Base-by-base conservation (phyloP, 2,888 invertebrate species). In the Eupithecia dodoneata region DNA sequence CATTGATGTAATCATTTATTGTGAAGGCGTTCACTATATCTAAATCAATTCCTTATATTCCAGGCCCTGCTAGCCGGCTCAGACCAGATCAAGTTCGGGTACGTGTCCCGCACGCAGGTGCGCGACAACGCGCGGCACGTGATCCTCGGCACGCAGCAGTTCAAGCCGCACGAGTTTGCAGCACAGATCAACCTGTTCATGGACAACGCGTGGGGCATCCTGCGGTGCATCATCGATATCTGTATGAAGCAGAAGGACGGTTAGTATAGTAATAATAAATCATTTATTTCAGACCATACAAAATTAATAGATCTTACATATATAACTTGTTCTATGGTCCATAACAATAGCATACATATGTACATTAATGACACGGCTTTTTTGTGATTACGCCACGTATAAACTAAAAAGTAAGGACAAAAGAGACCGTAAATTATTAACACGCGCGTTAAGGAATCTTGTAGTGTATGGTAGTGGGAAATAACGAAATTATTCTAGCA, bases 201-300 rank as follows among this genome's bases (percentile, higher is more conserved):
- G 99, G 99, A 99, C 92, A 99, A 99, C 93, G 99, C 99, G 3
- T 99, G 99, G 99, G 99, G 99, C 81, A 98, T 99, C 78, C 95
- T 99, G 79, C 97, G 99, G 18, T 99, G 99, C 92, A 98, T 99
- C 87, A 97, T 99, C 84, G 99, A 99, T 87, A 97, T 99, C 81
- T 98, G 99, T 87, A 98, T 99, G 98, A 99, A 99, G 92, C 98
- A 99, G 91, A 98, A 98, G 88, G 99, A 99, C 89, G 99, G 99
- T 86, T 91, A 96, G 94, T 59, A 44, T 44, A 44, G 5, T 4
- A 44, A 2, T 4, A 44, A 44, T 63, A 30, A 30, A 30, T 30
- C 30, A 30, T 30, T 30, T 30, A 30, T 30, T 30, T 30, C 30
- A 30, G 30, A 30, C 30, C 30, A 30, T 30, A 30, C 30, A 30